phyloP scores from a whole-genome alignment of 2,797 vertebrate genomes.

The Rhincodon typus region DNA sequence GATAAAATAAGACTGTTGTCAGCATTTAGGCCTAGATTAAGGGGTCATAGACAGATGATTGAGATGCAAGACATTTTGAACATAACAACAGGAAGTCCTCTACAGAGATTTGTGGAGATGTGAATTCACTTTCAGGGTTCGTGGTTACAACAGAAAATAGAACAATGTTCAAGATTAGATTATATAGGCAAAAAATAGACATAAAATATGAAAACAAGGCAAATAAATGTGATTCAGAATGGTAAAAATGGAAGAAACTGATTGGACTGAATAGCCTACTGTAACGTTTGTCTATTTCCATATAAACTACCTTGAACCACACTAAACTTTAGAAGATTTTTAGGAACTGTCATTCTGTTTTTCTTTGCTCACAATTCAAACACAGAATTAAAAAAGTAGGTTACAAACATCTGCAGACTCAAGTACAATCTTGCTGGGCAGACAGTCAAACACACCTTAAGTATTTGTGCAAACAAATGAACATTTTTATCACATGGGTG shows the following conservation, averaged over 20 bases:
- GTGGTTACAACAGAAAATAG: neutral
- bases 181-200: neutral
- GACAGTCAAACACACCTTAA: slow-evolving; percentile 10
- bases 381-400: neutral
- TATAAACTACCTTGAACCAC: neutral
- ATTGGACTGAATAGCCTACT: neutral
- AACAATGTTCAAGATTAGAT: neutral
- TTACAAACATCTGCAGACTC: slow-evolving; percentile 1
- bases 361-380: neutral
- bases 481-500: neutral
- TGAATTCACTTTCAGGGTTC: neutral
- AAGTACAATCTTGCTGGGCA: slow-evolving; percentile 26
- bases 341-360: neutral
- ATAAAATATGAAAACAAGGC: neutral
- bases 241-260: neutral
- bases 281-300: neutral
- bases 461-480: slow-evolving; percentile 22
- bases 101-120: neutral
- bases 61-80: neutral
- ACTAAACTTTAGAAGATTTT: neutral
- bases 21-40: neutral
- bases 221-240: neutral
- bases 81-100: neutral
- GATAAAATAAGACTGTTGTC: neutral
- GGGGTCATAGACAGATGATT: neutral